Percentiles rank a stretch among this genome's conserved stretches.
Conservation (phyloP, 2,113 vertebrate species). For the Psilopogon haemacephalus region DNA sequence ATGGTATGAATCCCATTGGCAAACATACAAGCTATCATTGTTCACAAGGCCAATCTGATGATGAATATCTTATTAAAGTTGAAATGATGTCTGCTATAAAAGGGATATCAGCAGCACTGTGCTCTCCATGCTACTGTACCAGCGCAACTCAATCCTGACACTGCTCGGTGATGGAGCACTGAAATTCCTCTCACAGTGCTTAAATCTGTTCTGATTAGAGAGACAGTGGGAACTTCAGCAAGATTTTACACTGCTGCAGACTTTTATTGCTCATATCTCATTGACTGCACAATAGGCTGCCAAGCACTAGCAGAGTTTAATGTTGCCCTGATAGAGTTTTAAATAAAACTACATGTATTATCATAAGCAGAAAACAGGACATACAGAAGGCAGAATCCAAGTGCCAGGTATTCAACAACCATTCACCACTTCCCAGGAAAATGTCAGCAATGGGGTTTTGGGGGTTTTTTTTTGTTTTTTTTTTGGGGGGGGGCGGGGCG, state of each 20-base stretch:
- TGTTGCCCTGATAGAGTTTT: background rate
- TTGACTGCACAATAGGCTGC: background rate
- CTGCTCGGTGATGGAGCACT: background rate
- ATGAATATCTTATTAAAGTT: background rate
- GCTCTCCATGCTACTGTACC: background rate
- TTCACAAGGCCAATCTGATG: background rate
- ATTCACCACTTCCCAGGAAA: background rate
- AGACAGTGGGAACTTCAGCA: background rate
- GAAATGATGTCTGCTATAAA: background rate
- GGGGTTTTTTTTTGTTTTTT: too few species aligned
- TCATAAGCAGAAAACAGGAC: background rate
- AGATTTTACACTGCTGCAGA: background rate
- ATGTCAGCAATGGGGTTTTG: background rate
- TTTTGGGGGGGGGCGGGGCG: too few species aligned
- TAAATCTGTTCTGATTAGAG: background rate
- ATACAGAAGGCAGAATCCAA: background rate
- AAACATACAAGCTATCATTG: background rate
- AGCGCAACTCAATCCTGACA: background rate
- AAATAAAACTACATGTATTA: background rate
- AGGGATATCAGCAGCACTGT: background rate
- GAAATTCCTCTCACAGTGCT: background rate
- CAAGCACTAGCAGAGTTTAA: background rate
- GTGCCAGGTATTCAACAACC: background rate
- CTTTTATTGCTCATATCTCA: background rate
- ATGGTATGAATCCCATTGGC: background rate